Evolutionary conservation across 2,888 invertebrate genomes (phyloP).

Genomic region (Leptopilina myrica): DNA sequence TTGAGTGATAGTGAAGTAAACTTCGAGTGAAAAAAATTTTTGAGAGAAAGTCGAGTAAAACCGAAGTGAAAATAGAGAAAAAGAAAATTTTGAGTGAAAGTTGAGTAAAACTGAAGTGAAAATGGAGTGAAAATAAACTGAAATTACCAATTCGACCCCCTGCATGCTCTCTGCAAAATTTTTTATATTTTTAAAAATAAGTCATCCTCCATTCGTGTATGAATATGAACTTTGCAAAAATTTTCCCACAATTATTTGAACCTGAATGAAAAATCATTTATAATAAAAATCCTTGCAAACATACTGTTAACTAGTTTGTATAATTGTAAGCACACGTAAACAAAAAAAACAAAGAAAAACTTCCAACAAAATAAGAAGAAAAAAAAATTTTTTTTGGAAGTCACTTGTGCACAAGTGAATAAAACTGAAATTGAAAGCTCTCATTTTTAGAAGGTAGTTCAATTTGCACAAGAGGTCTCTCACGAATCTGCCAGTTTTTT

Average conservation of each 20-base stretch:
- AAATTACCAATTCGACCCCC: no score
- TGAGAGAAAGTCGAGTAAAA: no score
- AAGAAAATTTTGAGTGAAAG: no score
- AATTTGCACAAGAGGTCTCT: conserved; percentile 22
- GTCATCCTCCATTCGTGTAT: no score
- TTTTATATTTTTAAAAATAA: no score
- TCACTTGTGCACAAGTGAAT: conserved; percentile 16
- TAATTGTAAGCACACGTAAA: conserved; percentile 25
- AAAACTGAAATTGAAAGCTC: conserved; percentile 14
- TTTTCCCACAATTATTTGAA: not conserved
- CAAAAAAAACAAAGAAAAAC: not conserved
- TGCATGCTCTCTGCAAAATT: no score
- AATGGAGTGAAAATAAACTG: no score
- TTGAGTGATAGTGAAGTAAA: no score
- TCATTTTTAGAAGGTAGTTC: not conserved
- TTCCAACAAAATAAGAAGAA: not conserved
- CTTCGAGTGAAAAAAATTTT: no score
- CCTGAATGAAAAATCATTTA: not conserved
- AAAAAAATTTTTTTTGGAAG: conserved; percentile 14
- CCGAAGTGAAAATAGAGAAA: no score
- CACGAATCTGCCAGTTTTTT: conserved; percentile 37
- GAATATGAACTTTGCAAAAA: not conserved
- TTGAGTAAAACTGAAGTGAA: no score
- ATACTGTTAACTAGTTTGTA: conserved; percentile 40
- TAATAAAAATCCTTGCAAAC: conserved; percentile 6